Evolutionary conservation across 2,888 invertebrate species (phyloP), one percentile per base, ranked within the genome.

Genomic region (Dynastes hyllus): DNA sequence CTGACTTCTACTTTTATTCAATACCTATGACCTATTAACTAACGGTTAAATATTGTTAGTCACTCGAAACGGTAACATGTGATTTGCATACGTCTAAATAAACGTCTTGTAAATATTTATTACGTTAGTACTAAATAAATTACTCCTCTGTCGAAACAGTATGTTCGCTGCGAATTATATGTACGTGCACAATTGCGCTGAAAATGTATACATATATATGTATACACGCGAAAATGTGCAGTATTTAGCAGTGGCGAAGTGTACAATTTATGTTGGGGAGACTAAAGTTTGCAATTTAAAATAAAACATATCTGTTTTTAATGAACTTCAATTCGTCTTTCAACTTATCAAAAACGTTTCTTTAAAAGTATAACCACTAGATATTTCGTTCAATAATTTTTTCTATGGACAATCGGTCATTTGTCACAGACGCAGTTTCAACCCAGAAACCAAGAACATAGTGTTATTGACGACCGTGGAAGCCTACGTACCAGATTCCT

Each of bases 11-110:
- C 79, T 79, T 79, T 79, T 79, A 77, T 79, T 77, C 75, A 77
- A 37, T 70, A 77, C 79, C 70, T 79, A 73, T 79, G 79, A 79
- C 79, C 79, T 79, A 79, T 79, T 79, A 69, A 70, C 79, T 70
- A 79, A 77, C 77, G 65, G 77, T 71, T 79, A 79, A 58, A 71
- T 71, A 55, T 71, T 55, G 71, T 71, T 71, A 71, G 71, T 71
- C 71, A 71, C 71, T 71, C 71, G 58, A 71, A 71, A 71, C 71
- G 71, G 71, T 71, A 71, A 71, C 71, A 71, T 58, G 71, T 71
- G 71, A 58, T 71, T 71, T 71, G 71, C 71, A 71, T 71, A 71
- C 55, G 71, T 71, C 71, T 71, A 71, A 71, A 71, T 71, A 71
- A 71, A 71, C 71, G 71, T 71, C 71, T 40, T 71, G 71, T 71